phyloP scores from a whole-genome alignment of 1,140 invertebrate genomes.

The Drosophila persimilis region DNA sequence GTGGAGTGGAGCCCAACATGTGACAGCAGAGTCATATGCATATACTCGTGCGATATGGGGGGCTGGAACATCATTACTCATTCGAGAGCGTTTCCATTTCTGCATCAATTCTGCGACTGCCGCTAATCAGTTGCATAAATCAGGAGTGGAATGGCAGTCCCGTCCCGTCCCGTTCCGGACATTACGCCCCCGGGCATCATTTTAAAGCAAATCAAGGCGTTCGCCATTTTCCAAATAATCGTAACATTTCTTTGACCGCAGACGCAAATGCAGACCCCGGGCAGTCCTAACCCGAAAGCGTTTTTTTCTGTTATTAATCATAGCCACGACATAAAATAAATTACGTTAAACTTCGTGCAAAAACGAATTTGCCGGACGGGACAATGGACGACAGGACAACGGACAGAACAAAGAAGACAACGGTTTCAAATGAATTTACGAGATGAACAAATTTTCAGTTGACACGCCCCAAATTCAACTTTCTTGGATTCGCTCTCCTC shows the following conservation, averaged over 20 bases:
- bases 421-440: slow-evolving; percentile 76
- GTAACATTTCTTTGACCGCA: slow-evolving; percentile 52
- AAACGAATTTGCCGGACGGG: slow-evolving; percentile 58
- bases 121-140: slow-evolving; percentile 80
- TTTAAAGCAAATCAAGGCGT: slow-evolving; percentile 56
- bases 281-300: slow-evolving; percentile 45
- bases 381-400: slow-evolving; percentile 24
- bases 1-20: too few relatives aligned
- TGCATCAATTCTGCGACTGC: slow-evolving; percentile 58
- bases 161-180: too few relatives aligned
- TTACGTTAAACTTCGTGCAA: slow-evolving; percentile 73
- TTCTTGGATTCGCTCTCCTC: slow-evolving; percentile 38
- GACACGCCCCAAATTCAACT: slow-evolving; percentile 72
- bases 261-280: slow-evolving; percentile 21
- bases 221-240: slow-evolving; percentile 19
- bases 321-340: slow-evolving; percentile 78
- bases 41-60: slow-evolving; percentile 7
- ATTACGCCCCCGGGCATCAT: slow-evolving; percentile 32
- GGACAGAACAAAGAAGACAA: slow-evolving; percentile 19
- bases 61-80: slow-evolving; percentile 65
- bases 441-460: slow-evolving; percentile 77
- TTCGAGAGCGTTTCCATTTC: slow-evolving; percentile 62
- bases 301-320: slow-evolving; percentile 73
- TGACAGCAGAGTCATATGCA: slow-evolving; percentile 24
- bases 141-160: slow-evolving; percentile 55